A percentile compares a stretch with the other conserved stretches of the same genome.
Evolutionary conservation across 2,797 vertebrate genomes (phyloP).

Genomic region (Kryptopterus vitreolus): DNA sequence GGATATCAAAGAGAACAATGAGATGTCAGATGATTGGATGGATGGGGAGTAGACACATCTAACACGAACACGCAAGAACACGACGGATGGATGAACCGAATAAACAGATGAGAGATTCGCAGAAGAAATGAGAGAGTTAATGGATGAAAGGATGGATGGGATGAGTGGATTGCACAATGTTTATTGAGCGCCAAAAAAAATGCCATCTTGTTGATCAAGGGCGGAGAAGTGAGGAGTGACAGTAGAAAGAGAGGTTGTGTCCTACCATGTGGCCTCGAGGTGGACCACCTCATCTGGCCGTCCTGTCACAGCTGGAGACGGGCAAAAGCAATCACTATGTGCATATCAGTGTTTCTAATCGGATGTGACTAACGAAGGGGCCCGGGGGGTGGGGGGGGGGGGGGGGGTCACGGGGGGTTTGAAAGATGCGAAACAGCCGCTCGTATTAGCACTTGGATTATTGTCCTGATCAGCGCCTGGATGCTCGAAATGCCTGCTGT

Average conservation of each 20-base stretch:
- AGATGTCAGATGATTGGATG: background rate
- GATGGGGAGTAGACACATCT: too few species aligned
- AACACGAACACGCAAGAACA: too few species aligned
- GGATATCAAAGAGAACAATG: too few species aligned
- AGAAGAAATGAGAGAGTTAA: background rate
- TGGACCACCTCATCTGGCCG: slow-evolving; percentile 31
- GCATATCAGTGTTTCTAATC: slow-evolving; percentile 43
- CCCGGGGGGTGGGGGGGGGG: slow-evolving; percentile 1
- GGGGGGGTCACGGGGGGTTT: too few species aligned
- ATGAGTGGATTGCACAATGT: background rate
- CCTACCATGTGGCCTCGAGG: slow-evolving; percentile 20
- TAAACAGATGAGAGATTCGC: background rate
- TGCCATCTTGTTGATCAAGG: background rate
- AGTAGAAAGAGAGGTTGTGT: slow-evolving; percentile 17
- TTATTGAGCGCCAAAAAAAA: background rate
- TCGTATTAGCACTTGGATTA: slow-evolving; percentile 39
- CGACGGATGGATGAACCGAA: background rate
- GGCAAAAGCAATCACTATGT: slow-evolving; percentile 45
- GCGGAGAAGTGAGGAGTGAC: background rate
- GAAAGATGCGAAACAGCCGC: slow-evolving; percentile 15
- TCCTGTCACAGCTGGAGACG: slow-evolving; percentile 49
- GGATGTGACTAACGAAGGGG: slow-evolving; percentile 44
- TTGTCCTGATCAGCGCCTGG: slow-evolving; percentile 18
- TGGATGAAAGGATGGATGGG: background rate
- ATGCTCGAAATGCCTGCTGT: slow-evolving; percentile 12